phyloP scores from a whole-genome alignment of 2,797 vertebrate genomes.

The Tadarida brasiliensis region DNA sequence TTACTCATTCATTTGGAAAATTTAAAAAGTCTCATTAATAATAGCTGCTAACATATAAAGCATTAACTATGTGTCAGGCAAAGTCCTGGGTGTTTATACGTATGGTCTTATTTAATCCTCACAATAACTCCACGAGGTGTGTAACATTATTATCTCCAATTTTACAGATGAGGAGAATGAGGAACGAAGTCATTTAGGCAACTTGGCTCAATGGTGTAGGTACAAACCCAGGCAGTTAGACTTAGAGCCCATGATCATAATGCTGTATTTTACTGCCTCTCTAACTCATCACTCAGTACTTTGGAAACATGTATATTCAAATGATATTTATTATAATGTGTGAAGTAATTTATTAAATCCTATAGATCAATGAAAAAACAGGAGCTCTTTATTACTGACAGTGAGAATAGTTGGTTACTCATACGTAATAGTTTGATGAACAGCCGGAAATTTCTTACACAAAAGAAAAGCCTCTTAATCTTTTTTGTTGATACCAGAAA shows the following conservation, averaged over 20 bases:
- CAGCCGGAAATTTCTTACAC: background rate
- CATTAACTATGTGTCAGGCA: background rate
- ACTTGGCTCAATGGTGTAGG: background rate
- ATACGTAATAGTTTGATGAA: background rate
- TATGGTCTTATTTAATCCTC: background rate
- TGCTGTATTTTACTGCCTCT: background rate
- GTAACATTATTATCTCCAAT: background rate
- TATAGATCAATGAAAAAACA: background rate
- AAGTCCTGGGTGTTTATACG: background rate
- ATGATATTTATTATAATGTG: background rate
- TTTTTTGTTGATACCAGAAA: constrained; percentile 33
- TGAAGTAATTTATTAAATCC: background rate
- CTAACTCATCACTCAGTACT: background rate
- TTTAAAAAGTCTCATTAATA: constrained; percentile 23
- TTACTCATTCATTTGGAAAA: constrained; percentile 30
- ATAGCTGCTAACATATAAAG: background rate
- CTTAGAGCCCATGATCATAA: background rate
- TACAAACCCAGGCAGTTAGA: background rate
- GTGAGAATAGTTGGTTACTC: background rate
- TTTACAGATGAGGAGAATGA: background rate
- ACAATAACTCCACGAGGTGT: background rate
- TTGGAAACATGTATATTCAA: background rate
- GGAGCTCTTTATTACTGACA: background rate
- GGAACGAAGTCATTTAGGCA: background rate
- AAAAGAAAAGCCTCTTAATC: background rate